These are phyloP conservation scores for Anhinga rufa DNA, from an alignment of 2,113 vertebrate species.

Conservation along the genomic window DNA sequence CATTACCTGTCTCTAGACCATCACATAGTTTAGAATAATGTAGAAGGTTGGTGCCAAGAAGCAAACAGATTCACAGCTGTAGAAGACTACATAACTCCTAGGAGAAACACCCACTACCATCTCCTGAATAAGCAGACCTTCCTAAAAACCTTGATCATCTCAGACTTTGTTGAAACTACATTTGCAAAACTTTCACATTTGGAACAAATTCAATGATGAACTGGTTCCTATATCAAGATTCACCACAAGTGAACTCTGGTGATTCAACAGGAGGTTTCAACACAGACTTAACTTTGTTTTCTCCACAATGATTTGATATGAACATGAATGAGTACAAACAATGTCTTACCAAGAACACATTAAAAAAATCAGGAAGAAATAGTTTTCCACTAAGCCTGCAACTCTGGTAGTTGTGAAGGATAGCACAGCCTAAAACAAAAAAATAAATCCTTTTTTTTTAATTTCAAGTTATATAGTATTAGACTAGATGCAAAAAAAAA, in stretches of 20 bases:
- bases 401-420: background rate
- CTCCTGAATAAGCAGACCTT: background rate
- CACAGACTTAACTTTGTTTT: background rate
- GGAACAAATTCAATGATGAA: background rate
- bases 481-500: background rate
- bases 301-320: background rate
- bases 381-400: background rate
- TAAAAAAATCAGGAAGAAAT: background rate
- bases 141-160: background rate
- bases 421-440: background rate
- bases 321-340: background rate
- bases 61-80: background rate
- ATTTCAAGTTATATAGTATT: background rate
- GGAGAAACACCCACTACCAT: background rate
- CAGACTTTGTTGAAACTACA: background rate
- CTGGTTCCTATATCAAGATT: background rate
- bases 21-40: background rate
- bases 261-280: background rate
- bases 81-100: background rate
- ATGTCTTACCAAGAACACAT: background rate
- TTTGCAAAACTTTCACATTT: background rate
- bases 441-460: no score
- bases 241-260: background rate
- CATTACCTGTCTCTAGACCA: background rate
- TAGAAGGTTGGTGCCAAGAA: background rate